Evolutionary conservation across 2,797 vertebrate genomes (phyloP), one percentile per base, ranked within the genome.

Genomic region (Ara ararauna): DNA sequence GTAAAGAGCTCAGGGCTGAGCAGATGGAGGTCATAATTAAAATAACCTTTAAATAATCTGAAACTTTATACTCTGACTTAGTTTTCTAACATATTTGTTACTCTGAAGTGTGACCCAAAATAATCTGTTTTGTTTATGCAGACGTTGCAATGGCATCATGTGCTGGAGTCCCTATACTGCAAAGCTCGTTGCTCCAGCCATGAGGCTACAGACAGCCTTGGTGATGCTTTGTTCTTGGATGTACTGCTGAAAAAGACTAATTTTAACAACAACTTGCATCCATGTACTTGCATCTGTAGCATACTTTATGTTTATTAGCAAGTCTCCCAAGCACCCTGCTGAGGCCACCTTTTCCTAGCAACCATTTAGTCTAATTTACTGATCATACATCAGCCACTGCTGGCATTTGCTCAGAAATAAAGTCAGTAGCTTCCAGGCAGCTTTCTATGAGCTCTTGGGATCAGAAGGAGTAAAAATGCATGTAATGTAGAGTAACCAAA

Each of bases 81-180:
- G 14, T 84, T 86, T 66, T 58, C 17, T 73, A 23, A 60, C 54
- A 24, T 34, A 23, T 38, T 75, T 81, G 12, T 77, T 78, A 16
- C 34, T 90, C 4, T 20, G 11, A 71, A 78, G 12, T 17, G 9
- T 88, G 40, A 7, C 26, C 38, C 19, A 9, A 24, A 77, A 54
- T 2, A 36, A 26, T 62, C 24, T 56, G 7, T 8, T 82, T 75
- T 47, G 2, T 58, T 73, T 47, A 17, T 45, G 34, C 38, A 61
- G 32, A 26, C 30, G 3, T 3, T 79, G 21, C 2, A 2, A 11
- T 60, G n/a, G 16, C 9, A 11, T 48, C 1, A 0, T 29, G 8
- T 68, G 23, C 32, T 78, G 74, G 54, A 60, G 40, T n/a, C 56
- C 54, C 4, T 36, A 5, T 7, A 5, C 15, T 53, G 58, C 62